Evolutionary conservation across 2,888 invertebrate species (phyloP).

Genomic region (Rhyacophila evoluta): DNA sequence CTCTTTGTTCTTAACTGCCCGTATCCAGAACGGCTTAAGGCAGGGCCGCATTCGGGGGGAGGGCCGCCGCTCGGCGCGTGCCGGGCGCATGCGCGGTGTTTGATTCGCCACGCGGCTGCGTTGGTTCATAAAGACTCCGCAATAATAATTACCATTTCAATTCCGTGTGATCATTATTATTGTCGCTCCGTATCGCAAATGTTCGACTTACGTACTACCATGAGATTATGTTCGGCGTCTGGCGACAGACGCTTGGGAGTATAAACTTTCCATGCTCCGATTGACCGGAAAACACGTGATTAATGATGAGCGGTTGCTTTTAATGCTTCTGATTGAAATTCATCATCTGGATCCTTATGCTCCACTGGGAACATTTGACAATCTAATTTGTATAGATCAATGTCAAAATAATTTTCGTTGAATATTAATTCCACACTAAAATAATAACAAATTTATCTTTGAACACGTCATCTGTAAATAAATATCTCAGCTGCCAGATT

Average conservation of each 20-base stretch:
- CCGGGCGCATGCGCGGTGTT: conserved; percentile 41
- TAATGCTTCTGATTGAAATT: neutral
- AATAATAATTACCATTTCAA: conserved; percentile 50
- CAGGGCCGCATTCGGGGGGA: conserved; percentile 25
- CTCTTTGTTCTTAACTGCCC: conserved; percentile 54
- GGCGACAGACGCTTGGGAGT: neutral
- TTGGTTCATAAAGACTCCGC: conserved; percentile 15
- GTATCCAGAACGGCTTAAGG: conserved; percentile 47
- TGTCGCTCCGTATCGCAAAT: conserved; percentile 32
- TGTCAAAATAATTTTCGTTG: too few relatives aligned
- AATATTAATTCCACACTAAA: too few relatives aligned
- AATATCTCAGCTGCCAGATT: too few relatives aligned
- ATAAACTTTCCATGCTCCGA: neutral
- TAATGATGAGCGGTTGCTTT: neutral
- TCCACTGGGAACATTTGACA: neutral
- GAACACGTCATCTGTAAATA: too few relatives aligned
- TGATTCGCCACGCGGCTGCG: conserved; percentile 38
- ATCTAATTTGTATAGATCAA: neutral
- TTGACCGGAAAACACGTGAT: conserved; percentile 5
- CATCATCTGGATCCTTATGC: neutral
- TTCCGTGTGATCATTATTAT: conserved; percentile 48
- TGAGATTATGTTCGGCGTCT: neutral
- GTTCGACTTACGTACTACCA: neutral
- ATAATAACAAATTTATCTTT: too few relatives aligned
- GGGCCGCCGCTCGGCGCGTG: conserved; percentile 41